Conservation (phyloP, 2,797 vertebrate genomes). For the Sebastes flavidus region DNA sequence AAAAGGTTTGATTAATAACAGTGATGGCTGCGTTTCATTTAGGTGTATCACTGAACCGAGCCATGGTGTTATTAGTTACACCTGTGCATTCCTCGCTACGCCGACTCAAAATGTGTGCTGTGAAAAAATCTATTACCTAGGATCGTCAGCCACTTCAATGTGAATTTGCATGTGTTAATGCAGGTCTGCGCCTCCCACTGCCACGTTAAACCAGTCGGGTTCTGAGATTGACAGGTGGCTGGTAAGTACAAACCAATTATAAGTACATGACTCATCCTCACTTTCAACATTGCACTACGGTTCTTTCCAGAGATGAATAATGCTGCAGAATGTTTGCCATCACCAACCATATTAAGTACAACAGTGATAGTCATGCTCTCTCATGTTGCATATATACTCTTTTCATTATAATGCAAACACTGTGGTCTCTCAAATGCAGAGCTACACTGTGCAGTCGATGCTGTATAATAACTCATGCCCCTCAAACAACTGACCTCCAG, state of each 20-base stretch:
- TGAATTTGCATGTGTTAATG: neutral
- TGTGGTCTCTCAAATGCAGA: neutral
- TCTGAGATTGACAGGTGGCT: neutral
- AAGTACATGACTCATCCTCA: neutral
- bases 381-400: neutral
- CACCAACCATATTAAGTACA: neutral
- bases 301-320: neutral
- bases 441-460: neutral
- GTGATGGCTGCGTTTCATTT: neutral
- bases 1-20: neutral
- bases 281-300: neutral
- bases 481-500: neutral
- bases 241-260: neutral
- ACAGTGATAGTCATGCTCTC: neutral
- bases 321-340: neutral
- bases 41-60: neutral
- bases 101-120: neutral
- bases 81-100: neutral
- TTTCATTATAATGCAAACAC: neutral
- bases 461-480: neutral
- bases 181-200: neutral
- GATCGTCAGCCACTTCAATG: neutral
- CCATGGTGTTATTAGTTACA: neutral
- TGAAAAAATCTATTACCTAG: neutral
- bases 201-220: neutral